Conservation (phyloP, 2,888 invertebrate genomes). For the Thysanoteuthis rhombus region DNA sequence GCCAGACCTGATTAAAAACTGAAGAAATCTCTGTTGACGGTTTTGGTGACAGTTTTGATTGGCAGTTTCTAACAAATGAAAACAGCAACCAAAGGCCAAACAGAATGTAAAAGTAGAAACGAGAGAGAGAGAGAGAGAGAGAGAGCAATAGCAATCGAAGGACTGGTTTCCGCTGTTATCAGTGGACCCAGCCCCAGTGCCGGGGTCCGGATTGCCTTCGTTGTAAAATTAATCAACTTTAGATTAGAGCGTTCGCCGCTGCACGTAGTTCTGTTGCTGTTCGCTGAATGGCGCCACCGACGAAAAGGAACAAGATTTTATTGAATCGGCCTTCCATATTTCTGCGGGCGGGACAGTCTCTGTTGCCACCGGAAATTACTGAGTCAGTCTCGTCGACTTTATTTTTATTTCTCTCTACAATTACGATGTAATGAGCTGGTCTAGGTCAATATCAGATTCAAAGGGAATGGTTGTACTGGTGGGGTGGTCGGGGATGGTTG, state of each 20-base stretch:
- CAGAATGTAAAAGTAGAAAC: neutral
- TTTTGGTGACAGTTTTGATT: too few relatives aligned
- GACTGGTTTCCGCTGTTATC: neutral
- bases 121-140: neutral
- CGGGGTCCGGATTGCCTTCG: neutral
- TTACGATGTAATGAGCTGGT: neutral
- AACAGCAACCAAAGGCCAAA: too few relatives aligned
- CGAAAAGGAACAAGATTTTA: slow-evolving; percentile 12
- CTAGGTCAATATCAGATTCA: neutral
- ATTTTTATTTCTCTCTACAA: neutral
- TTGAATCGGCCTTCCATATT: neutral
- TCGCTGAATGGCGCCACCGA: neutral
- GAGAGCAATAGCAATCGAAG: neutral
- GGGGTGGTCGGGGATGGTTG: neutral
- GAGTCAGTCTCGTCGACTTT: neutral
- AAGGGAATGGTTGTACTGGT: neutral
- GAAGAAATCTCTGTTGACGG: too few relatives aligned
- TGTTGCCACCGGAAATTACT: neutral
- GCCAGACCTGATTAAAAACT: too few relatives aligned
- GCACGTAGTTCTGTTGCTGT: neutral
- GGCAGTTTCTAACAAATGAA: too few relatives aligned
- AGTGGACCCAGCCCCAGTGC: neutral
- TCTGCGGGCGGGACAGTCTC: too few relatives aligned
- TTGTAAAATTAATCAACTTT: neutral
- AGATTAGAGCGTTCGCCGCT: neutral